Conservation (phyloP, 1,140 invertebrate species). For the Bombus confusus region DNA sequence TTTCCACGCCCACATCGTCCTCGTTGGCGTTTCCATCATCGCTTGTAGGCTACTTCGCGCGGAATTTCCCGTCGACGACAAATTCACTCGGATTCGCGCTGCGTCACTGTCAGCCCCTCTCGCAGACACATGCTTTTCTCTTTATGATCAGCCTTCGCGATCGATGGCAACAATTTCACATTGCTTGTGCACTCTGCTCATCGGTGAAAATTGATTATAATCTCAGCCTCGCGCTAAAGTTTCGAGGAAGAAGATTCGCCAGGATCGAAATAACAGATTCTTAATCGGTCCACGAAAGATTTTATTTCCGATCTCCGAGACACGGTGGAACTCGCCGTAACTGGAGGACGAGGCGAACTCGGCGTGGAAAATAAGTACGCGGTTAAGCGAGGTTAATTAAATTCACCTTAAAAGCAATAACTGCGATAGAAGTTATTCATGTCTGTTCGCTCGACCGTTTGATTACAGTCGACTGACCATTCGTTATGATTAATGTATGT, state of each 20-base stretch:
- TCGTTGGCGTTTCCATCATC: conserved; percentile 42
- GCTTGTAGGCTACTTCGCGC: not conserved
- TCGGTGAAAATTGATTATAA: not conserved
- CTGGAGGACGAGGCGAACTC: not conserved
- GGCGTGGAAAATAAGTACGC: no score
- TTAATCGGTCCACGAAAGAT: not conserved
- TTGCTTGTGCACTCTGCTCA: not conserved
- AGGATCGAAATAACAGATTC: not conserved
- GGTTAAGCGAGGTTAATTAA: not conserved
- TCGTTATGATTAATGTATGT: not conserved
- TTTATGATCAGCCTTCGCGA: not conserved
- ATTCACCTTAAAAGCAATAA: not conserved
- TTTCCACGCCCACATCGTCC: no score
- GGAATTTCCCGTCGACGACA: conserved; percentile 30
- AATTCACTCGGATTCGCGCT: conserved; percentile 3
- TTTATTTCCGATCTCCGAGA: not conserved
- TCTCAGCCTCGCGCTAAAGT: not conserved
- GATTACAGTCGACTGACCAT: not conserved
- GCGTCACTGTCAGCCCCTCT: conserved; percentile 14
- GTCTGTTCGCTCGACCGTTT: not conserved
- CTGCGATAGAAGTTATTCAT: not conserved
- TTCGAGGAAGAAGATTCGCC: not conserved
- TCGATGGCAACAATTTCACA: not conserved
- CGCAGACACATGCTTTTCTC: not conserved
- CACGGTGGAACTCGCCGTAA: not conserved